Evolutionary conservation across 35 echinoderm and acorn worm species (phyloP).

Genomic region (Chiridota heheva): DNA sequence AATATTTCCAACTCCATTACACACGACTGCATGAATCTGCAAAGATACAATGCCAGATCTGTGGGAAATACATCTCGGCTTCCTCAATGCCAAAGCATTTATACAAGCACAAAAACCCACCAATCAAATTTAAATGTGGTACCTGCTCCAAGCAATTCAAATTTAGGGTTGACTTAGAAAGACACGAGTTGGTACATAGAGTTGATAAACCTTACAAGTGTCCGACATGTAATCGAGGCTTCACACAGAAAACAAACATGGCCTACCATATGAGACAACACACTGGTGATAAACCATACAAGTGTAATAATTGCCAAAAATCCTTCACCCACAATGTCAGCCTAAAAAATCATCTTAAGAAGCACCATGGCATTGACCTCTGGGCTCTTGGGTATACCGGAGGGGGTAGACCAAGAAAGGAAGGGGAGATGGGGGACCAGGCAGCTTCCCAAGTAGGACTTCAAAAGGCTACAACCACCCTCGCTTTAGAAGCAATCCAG

Average conservation of each 20-base stretch:
- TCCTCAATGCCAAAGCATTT: slow-evolving; percentile 39
- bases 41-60: slow-evolving; percentile 13
- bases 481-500: no score
- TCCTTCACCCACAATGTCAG: slow-evolving; percentile 61
- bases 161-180: slow-evolving; percentile 29
- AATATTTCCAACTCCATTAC: slow-evolving; percentile 40
- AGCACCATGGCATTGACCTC: slow-evolving; percentile 44
- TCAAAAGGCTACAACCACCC: no score
- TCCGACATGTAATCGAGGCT: slow-evolving; percentile 31
- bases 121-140: slow-evolving; percentile 33
- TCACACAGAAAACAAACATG: slow-evolving; percentile 45
- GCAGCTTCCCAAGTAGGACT: no score
- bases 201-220: slow-evolving; percentile 50
- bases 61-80: slow-evolving; percentile 28
- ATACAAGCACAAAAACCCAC: slow-evolving; percentile 42
- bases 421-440: neutral
- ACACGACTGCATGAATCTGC: slow-evolving; percentile 20
- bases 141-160: slow-evolving; percentile 35
- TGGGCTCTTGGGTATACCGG: slow-evolving; percentile 52
- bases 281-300: slow-evolving; percentile 50
- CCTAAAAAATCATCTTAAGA: slow-evolving; percentile 48
- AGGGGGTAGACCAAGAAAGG: slow-evolving; percentile 41
- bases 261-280: slow-evolving; percentile 42
- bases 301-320: slow-evolving; percentile 51
- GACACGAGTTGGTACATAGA: slow-evolving; percentile 27